Conservation (phyloP, 2,888 invertebrate species). For the Pogonocherus hispidulus region DNA sequence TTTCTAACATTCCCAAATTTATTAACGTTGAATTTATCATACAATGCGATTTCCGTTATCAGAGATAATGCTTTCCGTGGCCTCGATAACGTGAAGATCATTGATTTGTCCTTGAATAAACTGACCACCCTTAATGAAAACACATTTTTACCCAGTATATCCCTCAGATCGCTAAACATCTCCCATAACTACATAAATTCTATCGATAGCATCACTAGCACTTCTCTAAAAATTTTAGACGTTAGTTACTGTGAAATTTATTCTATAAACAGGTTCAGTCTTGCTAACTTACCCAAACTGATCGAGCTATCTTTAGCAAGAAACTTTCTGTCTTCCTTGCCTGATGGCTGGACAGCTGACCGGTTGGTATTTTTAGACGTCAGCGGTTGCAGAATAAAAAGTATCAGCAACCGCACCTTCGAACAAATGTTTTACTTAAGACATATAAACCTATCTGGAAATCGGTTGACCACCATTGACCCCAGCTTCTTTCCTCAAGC, state of each 20-base stretch:
- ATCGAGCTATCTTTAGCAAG: slow-evolving; percentile 76
- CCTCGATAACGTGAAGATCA: slow-evolving; percentile 71
- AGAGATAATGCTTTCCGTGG: slow-evolving; percentile 75
- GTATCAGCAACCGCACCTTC: slow-evolving; percentile 76
- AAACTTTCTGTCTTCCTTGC: slow-evolving; percentile 76
- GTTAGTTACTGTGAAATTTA: slow-evolving; percentile 79
- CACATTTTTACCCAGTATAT: slow-evolving; percentile 74
- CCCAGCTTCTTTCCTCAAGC: slow-evolving; percentile 75
- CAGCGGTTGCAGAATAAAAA: slow-evolving; percentile 74
- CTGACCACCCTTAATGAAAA: slow-evolving; percentile 74
- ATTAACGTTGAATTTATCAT: slow-evolving; percentile 76
- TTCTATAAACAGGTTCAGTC: slow-evolving; percentile 71
- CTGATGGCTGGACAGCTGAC: slow-evolving; percentile 74
- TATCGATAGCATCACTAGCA: slow-evolving; percentile 73
- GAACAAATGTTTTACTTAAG: slow-evolving; percentile 74
- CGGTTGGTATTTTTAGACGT: slow-evolving; percentile 75
- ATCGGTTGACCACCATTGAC: slow-evolving; percentile 77
- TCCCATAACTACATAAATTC: slow-evolving; percentile 77
- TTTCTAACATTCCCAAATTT: slow-evolving; percentile 76
- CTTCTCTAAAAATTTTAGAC: slow-evolving; percentile 73
- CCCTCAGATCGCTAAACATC: slow-evolving; percentile 74
- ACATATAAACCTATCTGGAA: slow-evolving; percentile 77
- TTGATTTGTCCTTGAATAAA: slow-evolving; percentile 81
- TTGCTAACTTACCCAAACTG: slow-evolving; percentile 74
- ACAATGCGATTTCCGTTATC: slow-evolving; percentile 76